These are phyloP conservation scores for Pseudomyrmex concolor DNA, from an alignment of 1,140 invertebrate genomes.

Conservation along the genomic window DNA sequence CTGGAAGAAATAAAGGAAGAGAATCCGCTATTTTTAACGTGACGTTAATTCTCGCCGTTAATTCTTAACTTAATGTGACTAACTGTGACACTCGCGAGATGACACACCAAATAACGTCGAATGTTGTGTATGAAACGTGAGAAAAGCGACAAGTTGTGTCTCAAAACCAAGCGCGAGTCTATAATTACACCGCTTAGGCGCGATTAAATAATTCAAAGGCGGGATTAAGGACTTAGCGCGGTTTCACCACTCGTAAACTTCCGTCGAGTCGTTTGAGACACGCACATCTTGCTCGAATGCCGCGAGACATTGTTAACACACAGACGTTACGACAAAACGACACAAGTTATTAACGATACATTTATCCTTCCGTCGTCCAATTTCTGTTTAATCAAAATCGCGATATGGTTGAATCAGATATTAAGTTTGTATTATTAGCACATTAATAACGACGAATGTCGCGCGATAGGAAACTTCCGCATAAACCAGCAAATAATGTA, in stretches of 20 bases:
- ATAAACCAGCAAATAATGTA: slow-evolving; percentile 1
- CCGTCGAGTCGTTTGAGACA: not conserved
- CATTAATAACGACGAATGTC: slow-evolving; percentile 30
- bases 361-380: not conserved
- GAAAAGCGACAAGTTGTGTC: slow-evolving; percentile 5
- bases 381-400: not conserved
- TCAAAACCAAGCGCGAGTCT: not conserved
- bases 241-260: not conserved
- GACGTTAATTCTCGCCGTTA: slow-evolving; percentile 17
- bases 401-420: not conserved
- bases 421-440: slow-evolving; percentile 14
- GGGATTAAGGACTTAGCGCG: slow-evolving; percentile 34
- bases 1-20: not conserved
- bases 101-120: not conserved
- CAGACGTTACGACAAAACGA: not conserved
- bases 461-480: not conserved
- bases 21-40: not conserved
- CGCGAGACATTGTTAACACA: not conserved
- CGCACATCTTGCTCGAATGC: not conserved
- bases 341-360: slow-evolving; percentile 14
- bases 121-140: slow-evolving; percentile 1
- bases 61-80: not conserved
- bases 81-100: slow-evolving; percentile 10
- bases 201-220: slow-evolving; percentile 36
- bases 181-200: slow-evolving; percentile 9